These are phyloP conservation scores for Sylvilagus bachmani DNA, from an alignment of 2,113 vertebrate species.

Conservation along the genomic window DNA sequence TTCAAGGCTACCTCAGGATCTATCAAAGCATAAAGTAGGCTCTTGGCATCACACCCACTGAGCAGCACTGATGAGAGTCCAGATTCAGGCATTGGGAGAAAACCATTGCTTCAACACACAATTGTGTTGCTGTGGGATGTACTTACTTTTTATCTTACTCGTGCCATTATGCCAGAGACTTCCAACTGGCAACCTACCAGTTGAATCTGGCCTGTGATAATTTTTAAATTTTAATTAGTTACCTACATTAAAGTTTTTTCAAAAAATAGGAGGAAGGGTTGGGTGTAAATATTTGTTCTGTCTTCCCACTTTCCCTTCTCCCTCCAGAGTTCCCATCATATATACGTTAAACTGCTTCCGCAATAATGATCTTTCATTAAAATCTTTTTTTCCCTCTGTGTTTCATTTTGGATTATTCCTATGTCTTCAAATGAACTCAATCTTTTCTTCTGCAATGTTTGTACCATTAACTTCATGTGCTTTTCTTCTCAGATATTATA, in stretches of 20 bases:
- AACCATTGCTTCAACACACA: background rate
- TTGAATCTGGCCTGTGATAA: background rate
- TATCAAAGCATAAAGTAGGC: background rate
- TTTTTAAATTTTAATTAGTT: background rate
- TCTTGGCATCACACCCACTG: background rate
- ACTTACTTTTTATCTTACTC: background rate
- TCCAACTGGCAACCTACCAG: background rate
- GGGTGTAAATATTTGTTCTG: background rate
- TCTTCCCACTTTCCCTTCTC: background rate
- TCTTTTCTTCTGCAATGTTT: conserved; percentile 11
- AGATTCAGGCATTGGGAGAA: background rate
- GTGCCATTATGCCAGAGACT: background rate
- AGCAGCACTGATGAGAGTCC: background rate
- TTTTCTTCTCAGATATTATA: conserved; percentile 17
- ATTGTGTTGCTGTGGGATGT: background rate
- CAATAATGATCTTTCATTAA: background rate
- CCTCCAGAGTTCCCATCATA: background rate
- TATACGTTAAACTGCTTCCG: background rate
- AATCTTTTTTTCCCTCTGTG: background rate
- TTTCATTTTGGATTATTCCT: background rate
- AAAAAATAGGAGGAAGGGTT: background rate
- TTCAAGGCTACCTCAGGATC: conserved; percentile 5
- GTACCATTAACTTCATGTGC: background rate
- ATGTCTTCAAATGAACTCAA: background rate
- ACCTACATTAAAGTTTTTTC: background rate